Conservation (phyloP, 2,888 invertebrate species). For the Patella pellucida region DNA sequence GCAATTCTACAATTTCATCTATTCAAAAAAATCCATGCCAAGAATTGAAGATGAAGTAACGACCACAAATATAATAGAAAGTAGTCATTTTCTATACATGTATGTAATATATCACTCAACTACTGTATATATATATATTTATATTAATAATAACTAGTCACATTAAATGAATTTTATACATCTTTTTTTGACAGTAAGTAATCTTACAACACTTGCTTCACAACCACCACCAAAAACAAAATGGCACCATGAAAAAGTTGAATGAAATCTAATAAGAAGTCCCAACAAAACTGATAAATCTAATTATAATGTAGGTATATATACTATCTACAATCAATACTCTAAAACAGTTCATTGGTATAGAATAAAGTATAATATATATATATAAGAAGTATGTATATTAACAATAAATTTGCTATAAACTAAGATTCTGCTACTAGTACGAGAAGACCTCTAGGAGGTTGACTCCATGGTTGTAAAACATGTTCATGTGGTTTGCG, state of each 20-base stretch:
- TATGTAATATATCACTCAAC: neutral
- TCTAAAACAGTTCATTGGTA: conserved; percentile 9
- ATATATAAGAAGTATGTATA: neutral
- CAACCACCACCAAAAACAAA: conserved; percentile 11
- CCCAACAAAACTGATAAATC: neutral
- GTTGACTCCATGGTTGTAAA: conserved; percentile 14
- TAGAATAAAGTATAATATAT: neutral
- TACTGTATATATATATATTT: neutral
- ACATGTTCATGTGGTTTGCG: conserved; percentile 6
- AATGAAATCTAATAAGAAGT: conserved; percentile 4
- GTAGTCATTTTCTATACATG: too few relatives aligned
- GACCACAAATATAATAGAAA: too few relatives aligned
- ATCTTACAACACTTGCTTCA: conserved; percentile 7
- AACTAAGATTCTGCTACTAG: neutral
- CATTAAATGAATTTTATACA: too few relatives aligned
- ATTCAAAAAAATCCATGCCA: neutral
- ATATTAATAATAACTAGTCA: neutral
- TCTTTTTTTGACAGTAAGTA: neutral
- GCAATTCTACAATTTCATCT: neutral
- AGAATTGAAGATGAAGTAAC: too few relatives aligned
- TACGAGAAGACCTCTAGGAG: conserved; percentile 20
- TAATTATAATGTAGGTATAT: too few relatives aligned
- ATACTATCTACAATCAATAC: neutral
- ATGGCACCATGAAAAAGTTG: conserved; percentile 8
- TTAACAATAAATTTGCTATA: conserved; percentile 3